phyloP scores from a whole-genome alignment of 2,113 vertebrate species.

The Loxodonta africana region DNA sequence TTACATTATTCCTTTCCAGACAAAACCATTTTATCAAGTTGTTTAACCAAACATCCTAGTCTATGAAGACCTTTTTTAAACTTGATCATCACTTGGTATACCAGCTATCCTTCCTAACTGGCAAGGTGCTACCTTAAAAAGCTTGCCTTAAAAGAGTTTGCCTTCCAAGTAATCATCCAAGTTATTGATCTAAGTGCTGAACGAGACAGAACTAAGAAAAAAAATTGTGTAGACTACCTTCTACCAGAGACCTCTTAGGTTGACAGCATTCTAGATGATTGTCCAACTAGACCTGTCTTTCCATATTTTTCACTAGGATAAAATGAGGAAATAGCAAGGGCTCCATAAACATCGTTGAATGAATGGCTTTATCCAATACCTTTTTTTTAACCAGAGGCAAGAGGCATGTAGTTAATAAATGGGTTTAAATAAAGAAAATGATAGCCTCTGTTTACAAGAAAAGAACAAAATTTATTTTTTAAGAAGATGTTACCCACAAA shows the following conservation, averaged over 20 bases:
- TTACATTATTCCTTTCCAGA: neutral
- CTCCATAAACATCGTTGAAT: neutral
- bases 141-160: neutral
- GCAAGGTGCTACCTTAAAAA: conserved; percentile 1
- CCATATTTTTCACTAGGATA: neutral
- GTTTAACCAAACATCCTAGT: neutral
- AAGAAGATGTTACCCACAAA: conserved; percentile 40
- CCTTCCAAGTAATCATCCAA: neutral
- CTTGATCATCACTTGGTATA: neutral
- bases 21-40: neutral
- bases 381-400: conserved; percentile 42
- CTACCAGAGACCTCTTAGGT: neutral
- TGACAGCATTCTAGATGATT: neutral
- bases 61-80: neutral
- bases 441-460: neutral
- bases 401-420: conserved; percentile 55
- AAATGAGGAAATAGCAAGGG: neutral
- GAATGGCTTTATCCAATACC: neutral
- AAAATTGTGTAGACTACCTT: neutral
- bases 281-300: neutral
- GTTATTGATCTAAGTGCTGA: neutral
- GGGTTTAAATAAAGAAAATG: conserved; percentile 60
- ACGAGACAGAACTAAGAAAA: neutral
- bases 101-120: neutral
- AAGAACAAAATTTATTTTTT: conserved; percentile 36